phyloP scores from a whole-genome alignment of 2,113 vertebrate species.

The Mus pahari region DNA sequence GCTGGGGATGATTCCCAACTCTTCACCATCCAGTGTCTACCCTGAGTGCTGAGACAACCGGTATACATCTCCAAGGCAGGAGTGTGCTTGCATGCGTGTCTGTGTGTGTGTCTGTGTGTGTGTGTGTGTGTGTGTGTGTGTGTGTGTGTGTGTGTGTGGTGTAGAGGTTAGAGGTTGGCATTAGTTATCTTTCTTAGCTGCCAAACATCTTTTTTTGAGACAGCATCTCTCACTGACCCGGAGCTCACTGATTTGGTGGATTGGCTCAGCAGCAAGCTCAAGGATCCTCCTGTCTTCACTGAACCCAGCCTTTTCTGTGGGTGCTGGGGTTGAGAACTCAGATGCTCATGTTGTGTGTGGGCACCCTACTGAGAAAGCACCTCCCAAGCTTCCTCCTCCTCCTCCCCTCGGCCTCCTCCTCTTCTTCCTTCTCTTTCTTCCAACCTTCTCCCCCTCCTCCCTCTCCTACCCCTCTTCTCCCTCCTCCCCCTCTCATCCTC shows the following conservation, averaged over 20 bases:
- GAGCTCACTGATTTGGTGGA: not conserved
- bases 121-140: not conserved
- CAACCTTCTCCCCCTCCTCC: too few relatives aligned
- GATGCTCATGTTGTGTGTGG: not conserved
- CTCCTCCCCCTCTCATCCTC: rapidly evolving
- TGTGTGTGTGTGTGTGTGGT: not conserved
- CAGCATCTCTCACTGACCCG: not conserved
- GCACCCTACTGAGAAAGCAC: not conserved
- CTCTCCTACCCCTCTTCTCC: too few relatives aligned
- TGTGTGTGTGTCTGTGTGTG: not conserved
- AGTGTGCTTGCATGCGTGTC: not conserved
- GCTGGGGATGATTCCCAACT: too few relatives aligned
- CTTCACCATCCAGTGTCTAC: not conserved
- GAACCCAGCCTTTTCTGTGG: too few relatives aligned
- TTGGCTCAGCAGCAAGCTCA: not conserved
- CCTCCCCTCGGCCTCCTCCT: rapidly evolving
- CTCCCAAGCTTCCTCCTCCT: too few relatives aligned
- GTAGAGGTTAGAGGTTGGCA: not conserved
- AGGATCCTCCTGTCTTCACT: not conserved
- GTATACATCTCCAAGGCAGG: not conserved
- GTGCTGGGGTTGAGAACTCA: not conserved
- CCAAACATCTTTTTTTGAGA: not conserved
- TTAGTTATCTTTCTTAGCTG: not conserved
- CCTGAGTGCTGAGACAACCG: not conserved
- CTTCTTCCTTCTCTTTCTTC: too few relatives aligned